These are phyloP conservation scores for Bombus superbus DNA, from an alignment of 1,140 invertebrate species.

Conservation along the genomic window DNA sequence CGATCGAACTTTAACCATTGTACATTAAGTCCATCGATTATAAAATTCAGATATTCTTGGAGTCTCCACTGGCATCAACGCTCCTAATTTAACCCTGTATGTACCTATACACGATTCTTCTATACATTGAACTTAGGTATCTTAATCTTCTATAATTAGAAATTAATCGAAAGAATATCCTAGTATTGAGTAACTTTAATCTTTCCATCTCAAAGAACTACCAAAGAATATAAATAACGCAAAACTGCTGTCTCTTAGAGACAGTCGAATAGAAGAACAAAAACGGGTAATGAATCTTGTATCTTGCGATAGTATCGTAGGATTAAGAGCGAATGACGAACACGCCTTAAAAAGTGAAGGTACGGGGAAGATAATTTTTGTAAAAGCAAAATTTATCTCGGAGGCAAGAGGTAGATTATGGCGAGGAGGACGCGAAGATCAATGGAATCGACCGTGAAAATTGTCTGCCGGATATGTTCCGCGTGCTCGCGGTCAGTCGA, in stretches of 20 bases:
- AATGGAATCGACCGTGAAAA: constrained; percentile 26
- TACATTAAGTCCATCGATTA: neutral
- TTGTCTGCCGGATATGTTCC: constrained; percentile 39
- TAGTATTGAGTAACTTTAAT: no score
- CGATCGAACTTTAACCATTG: neutral
- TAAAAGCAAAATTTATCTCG: neutral
- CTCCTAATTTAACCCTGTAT: neutral
- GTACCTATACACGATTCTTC: neutral
- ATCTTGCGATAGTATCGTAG: no score
- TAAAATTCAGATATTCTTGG: neutral
- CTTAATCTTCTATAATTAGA: no score
- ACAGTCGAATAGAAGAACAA: neutral
- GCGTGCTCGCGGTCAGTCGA: constrained; percentile 41
- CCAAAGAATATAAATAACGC: neutral
- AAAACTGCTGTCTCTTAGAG: neutral
- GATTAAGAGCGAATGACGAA: neutral
- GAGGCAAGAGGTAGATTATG: no score
- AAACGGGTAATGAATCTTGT: neutral
- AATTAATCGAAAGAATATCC: no score
- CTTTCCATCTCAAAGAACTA: no score
- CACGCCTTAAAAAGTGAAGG: neutral
- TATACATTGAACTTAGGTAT: no score
- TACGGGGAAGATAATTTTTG: neutral
- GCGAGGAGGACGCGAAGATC: no score
- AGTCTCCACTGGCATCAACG: neutral